These are phyloP conservation scores for Paratrypauchen microcephalus DNA, from an alignment of 2,797 vertebrate genomes.

Conservation along the genomic window DNA sequence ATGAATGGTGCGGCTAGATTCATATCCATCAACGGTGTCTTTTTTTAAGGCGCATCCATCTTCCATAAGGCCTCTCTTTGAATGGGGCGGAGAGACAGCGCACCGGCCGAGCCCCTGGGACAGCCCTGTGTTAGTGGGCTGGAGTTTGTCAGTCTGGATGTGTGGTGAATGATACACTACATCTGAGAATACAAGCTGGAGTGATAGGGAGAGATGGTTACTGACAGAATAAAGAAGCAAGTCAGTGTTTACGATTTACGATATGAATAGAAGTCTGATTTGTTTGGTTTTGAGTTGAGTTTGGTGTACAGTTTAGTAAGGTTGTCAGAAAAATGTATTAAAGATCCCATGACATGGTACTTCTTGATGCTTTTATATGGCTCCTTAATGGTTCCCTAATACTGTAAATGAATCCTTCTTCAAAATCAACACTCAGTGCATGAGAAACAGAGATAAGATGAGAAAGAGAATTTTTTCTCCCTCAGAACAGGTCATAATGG, in stretches of 20 bases:
- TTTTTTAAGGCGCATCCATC: conserved; percentile 73
- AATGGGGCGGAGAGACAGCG: conserved; percentile 53
- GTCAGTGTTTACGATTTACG: conserved; percentile 14
- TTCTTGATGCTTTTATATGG: too few relatives aligned
- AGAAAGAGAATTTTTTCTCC: too few relatives aligned
- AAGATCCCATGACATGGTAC: too few relatives aligned
- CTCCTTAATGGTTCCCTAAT: too few relatives aligned
- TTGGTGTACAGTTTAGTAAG: not conserved
- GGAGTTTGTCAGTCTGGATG: conserved; percentile 41
- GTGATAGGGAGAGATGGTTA: conserved; percentile 46
- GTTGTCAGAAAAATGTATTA: not conserved
- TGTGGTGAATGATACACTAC: conserved; percentile 42
- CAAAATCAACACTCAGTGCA: too few relatives aligned
- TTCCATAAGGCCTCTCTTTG: conserved; percentile 70
- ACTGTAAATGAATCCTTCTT: too few relatives aligned
- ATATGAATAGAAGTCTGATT: conserved; percentile 49
- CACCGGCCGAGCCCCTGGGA: conserved; percentile 49
- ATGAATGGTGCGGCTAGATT: conserved; percentile 95
- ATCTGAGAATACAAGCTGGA: conserved; percentile 11
- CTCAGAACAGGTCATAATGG: too few relatives aligned
- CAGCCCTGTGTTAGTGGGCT: conserved; percentile 21
- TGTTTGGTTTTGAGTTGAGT: conserved; percentile 2
- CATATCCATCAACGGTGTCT: conserved; percentile 93
- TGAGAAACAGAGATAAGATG: too few relatives aligned
- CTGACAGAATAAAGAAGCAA: conserved; percentile 43